Conservation (phyloP, 2,797 vertebrate genomes). For the Botia kubotai region DNA sequence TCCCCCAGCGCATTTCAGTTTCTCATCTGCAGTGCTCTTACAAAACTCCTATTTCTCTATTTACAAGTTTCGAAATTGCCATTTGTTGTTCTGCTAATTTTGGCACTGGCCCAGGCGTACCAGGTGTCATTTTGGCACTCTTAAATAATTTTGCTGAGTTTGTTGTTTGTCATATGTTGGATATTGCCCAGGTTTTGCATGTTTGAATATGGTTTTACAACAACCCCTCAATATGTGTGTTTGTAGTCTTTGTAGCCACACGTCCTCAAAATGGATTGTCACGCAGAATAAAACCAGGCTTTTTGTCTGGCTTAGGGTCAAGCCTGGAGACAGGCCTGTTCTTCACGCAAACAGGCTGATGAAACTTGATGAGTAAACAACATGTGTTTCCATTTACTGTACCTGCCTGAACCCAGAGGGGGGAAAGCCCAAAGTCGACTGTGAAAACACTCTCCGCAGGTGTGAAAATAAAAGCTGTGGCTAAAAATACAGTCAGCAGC, state of each 20-base stretch:
- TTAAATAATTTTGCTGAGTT: conserved; percentile 44
- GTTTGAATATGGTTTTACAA: background rate
- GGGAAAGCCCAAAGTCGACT: conserved; percentile 70
- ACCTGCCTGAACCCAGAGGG: conserved; percentile 75
- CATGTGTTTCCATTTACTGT: conserved; percentile 78
- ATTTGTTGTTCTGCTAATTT: conserved; percentile 55
- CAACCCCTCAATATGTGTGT: conserved; percentile 30
- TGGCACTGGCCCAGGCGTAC: conserved; percentile 33
- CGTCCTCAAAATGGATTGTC: background rate
- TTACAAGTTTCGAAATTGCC: conserved; percentile 39
- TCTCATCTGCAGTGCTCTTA: conserved; percentile 35
- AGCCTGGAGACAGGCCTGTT: conserved; percentile 23
- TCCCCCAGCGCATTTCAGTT: conserved; percentile 50
- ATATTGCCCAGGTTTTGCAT: conserved; percentile 20
- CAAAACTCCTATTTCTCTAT: conserved; percentile 40
- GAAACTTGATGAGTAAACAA: conserved; percentile 77
- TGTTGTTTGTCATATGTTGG: background rate
- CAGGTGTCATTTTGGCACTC: conserved; percentile 38
- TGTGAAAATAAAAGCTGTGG: conserved; percentile 88
- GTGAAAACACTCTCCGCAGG: conserved; percentile 84
- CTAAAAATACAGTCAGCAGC: conserved; percentile 90
- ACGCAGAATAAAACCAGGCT: background rate
- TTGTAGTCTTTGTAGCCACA: background rate
- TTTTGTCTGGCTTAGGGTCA: background rate
- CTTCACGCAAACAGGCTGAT: conserved; percentile 21